Evolutionary conservation across 1,140 invertebrate genomes (phyloP).

Genomic region (Drosophila hydei): DNA sequence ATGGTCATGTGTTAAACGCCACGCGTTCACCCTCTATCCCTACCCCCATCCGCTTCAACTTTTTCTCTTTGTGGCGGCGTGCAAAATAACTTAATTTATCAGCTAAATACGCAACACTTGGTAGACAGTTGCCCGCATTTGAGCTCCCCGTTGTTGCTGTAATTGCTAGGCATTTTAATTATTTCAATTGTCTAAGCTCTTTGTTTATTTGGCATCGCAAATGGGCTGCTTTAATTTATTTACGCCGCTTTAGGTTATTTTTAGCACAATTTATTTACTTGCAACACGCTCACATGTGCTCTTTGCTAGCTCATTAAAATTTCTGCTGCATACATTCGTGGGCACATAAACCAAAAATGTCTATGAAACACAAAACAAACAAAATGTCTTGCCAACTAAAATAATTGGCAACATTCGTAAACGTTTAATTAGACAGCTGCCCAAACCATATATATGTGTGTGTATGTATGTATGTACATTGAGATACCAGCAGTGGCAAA

Average conservation of each 20-base stretch:
- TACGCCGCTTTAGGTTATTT: slow-evolving; percentile 60
- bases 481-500: background rate
- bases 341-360: slow-evolving; percentile 45
- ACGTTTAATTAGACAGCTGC: slow-evolving; percentile 68
- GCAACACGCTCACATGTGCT: slow-evolving; percentile 24
- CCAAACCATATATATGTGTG: slow-evolving; percentile 24
- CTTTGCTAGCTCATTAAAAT: slow-evolving; percentile 49
- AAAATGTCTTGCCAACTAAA: slow-evolving; percentile 50
- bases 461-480: background rate
- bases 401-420: slow-evolving; percentile 60
- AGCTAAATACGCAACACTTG: slow-evolving; percentile 56
- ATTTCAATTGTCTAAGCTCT: slow-evolving; percentile 70
- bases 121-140: slow-evolving; percentile 57
- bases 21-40: slow-evolving; percentile 37
- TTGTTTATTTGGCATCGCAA: slow-evolving; percentile 59
- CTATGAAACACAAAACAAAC: slow-evolving; percentile 38
- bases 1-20: slow-evolving; percentile 51
- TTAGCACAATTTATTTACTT: slow-evolving; percentile 69
- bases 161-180: slow-evolving; percentile 74
- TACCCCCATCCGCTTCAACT: background rate
- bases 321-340: slow-evolving; percentile 69
- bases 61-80: slow-evolving; percentile 18
- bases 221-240: slow-evolving; percentile 63
- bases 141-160: slow-evolving; percentile 39
- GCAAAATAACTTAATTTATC: slow-evolving; percentile 70